Percentiles rank a stretch among this genome's conserved stretches.
Conservation (phyloP, 2,888 invertebrate genomes). For the Cistogaster globosa region DNA sequence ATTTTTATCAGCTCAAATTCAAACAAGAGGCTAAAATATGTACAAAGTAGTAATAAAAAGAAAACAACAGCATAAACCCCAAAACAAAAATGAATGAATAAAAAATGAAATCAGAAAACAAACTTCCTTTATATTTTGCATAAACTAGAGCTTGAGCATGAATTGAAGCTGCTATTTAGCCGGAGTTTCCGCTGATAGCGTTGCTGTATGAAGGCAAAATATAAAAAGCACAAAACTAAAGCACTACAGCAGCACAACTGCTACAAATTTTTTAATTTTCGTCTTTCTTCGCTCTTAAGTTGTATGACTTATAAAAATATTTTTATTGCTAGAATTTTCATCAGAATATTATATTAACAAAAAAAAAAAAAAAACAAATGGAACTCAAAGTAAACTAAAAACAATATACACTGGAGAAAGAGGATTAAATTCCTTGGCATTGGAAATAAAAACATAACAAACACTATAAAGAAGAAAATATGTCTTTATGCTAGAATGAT, state of each 20-base stretch:
- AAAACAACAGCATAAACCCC: constrained; percentile 39
- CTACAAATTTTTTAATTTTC: neutral
- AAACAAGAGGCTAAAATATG: constrained; percentile 72
- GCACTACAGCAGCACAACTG: neutral
- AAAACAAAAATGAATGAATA: constrained; percentile 12
- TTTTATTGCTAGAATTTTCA: constrained; percentile 59
- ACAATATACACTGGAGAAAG: no score
- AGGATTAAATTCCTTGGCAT: neutral
- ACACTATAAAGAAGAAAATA: neutral
- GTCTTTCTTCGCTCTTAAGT: neutral
- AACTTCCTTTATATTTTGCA: constrained; percentile 60
- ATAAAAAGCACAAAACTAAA: neutral
- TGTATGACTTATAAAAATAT: constrained; percentile 64
- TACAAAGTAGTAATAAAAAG: constrained; percentile 48
- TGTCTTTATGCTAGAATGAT: constrained; percentile 69
- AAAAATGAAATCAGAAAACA: constrained; percentile 8
- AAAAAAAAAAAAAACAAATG: constrained; percentile 8
- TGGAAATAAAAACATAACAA: constrained; percentile 34
- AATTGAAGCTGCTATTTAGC: constrained; percentile 6
- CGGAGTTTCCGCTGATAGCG: neutral
- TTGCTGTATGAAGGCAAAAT: constrained; percentile 32
- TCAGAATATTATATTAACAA: constrained; percentile 16
- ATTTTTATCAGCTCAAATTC: constrained; percentile 71
- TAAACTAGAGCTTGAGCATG: constrained; percentile 67
- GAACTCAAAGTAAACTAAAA: constrained; percentile 25